Percentiles rank a stretch among this genome's conserved stretches.
phyloP scores from a whole-genome alignment of 1,140 invertebrate species.

The Anagrus nilaparvatae region DNA sequence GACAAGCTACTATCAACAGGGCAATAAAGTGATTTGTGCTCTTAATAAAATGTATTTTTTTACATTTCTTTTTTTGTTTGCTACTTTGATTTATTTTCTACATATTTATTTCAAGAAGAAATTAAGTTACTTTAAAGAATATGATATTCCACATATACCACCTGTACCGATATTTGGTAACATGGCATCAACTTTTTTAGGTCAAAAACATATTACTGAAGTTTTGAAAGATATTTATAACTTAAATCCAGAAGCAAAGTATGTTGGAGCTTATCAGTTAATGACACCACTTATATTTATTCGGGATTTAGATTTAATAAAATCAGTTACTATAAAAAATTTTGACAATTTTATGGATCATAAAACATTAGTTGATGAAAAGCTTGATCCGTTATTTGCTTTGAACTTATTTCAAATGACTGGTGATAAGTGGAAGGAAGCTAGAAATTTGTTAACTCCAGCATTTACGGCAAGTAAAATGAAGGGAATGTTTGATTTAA shows the following conservation, averaged over 20 bases:
- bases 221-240: constrained; percentile 9
- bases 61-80: too few species aligned
- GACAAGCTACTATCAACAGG: too few species aligned
- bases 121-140: too few species aligned
- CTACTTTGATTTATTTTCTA: too few species aligned
- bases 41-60: too few species aligned
- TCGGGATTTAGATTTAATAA: constrained; percentile 35
- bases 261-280: constrained; percentile 18
- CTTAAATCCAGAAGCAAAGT: constrained; percentile 15
- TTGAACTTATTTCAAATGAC: constrained; percentile 26
- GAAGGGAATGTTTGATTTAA: constrained; percentile 27
- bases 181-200: too few species aligned
- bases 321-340: constrained; percentile 37
- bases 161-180: too few species aligned
- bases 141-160: too few species aligned
- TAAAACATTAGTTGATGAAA: constrained; percentile 25
- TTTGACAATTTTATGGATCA: constrained; percentile 36
- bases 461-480: constrained; percentile 37
- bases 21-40: too few species aligned
- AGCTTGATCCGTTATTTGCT: constrained; percentile 25
- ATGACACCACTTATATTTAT: constrained; percentile 26
- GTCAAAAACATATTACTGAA: neutral
- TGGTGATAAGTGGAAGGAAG: constrained; percentile 32
- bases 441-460: constrained; percentile 31
- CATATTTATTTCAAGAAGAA: too few species aligned